These are phyloP conservation scores for Ataeniobius toweri DNA, from an alignment of 2,797 vertebrate species.

Conservation along the genomic window DNA sequence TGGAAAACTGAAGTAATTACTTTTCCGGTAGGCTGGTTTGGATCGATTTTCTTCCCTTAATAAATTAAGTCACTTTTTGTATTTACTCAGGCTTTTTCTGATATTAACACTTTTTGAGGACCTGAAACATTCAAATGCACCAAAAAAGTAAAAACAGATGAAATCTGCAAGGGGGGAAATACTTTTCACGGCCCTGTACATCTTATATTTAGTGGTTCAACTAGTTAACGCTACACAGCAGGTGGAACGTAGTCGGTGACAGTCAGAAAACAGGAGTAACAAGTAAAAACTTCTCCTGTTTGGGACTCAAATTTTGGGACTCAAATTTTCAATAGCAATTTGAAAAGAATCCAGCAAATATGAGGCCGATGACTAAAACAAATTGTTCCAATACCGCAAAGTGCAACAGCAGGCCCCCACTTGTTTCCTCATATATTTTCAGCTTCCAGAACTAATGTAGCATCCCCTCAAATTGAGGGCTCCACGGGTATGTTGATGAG, in stretches of 20 bases:
- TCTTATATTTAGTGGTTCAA: too few relatives aligned
- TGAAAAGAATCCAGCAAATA: slow-evolving; percentile 17
- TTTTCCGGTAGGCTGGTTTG: too few relatives aligned
- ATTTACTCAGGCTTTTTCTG: background rate
- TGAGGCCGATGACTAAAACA: slow-evolving; percentile 32
- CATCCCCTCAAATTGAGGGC: slow-evolving; percentile 61
- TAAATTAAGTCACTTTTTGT: background rate
- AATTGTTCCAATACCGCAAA: slow-evolving; percentile 44
- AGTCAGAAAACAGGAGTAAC: background rate
- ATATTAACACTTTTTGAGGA: background rate
- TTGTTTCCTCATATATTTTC: slow-evolving; percentile 43
- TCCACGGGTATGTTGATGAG: slow-evolving; percentile 72
- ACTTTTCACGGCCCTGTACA: background rate
- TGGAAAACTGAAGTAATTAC: too few relatives aligned
- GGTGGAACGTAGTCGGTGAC: background rate
- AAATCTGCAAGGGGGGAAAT: background rate
- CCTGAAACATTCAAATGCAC: background rate
- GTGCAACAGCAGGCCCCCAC: slow-evolving; percentile 34
- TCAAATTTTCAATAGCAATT: slow-evolving; percentile 13
- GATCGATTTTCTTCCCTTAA: too few relatives aligned
- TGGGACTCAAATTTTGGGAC: background rate
- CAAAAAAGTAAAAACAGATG: background rate
- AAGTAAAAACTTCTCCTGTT: background rate
- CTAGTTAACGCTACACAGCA: background rate
- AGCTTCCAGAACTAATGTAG: slow-evolving; percentile 62